phyloP scores from a whole-genome alignment of 2,113 vertebrate genomes.

The Apodemus speciosus region DNA sequence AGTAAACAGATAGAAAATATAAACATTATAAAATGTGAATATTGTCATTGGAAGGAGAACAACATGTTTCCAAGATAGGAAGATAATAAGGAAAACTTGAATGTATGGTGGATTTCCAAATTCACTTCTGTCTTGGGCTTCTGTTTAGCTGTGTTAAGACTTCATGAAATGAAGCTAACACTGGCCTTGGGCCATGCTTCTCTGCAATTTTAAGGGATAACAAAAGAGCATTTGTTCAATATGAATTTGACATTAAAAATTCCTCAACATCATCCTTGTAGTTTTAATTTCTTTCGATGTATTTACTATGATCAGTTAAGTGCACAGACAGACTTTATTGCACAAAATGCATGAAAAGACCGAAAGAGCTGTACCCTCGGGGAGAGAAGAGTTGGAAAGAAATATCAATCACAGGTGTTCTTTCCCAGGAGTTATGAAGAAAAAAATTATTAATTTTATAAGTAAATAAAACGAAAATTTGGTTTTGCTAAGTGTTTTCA shows the following conservation, averaged over 20 bases:
- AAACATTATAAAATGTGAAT: conserved; percentile 24
- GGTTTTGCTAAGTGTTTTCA: conserved; percentile 9
- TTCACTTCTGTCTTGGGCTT: conserved; percentile 18
- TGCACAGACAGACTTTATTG: conserved; percentile 10
- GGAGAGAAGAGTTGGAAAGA: background rate
- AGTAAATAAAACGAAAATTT: background rate
- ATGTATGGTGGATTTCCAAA: background rate
- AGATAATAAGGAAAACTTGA: conserved; percentile 22
- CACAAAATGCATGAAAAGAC: conserved; percentile 20
- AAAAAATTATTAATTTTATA: conserved; percentile 16
- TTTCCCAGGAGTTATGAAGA: conserved; percentile 40
- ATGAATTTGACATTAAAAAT: conserved; percentile 35
- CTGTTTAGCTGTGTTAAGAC: background rate
- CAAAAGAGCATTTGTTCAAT: conserved; percentile 3
- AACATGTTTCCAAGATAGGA: conserved; percentile 56
- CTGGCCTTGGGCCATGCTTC: background rate
- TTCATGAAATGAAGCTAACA: conserved; percentile 50
- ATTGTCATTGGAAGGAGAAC: background rate
- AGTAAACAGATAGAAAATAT: conserved; percentile 34
- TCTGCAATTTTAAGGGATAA: conserved; percentile 24
- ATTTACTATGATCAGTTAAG: conserved; percentile 26
- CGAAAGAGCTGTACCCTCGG: conserved; percentile 34
- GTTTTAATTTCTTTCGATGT: background rate
- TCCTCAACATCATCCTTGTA: conserved; percentile 12
- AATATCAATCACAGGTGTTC: conserved; percentile 25